Conservation (phyloP, 1,140 invertebrate species). For the Trichonephila inaurata region DNA sequence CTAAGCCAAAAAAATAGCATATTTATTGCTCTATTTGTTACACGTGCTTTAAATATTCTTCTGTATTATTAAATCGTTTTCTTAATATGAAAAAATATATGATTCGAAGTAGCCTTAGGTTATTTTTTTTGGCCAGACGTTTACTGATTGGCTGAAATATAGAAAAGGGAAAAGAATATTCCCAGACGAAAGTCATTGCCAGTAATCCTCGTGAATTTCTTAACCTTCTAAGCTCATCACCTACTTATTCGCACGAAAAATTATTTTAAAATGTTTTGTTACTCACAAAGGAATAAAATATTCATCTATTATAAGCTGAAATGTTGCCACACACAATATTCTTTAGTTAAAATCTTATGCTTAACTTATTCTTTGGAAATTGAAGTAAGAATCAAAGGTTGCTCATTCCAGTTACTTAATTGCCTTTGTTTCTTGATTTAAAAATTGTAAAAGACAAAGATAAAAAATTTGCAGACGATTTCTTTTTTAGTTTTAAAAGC, state of each 20-base stretch:
- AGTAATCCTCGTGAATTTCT: neutral
- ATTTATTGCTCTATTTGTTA: neutral
- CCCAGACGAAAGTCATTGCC: neutral
- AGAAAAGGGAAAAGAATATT: constrained; percentile 12
- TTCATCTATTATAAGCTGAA: too few relatives aligned
- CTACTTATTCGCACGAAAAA: neutral
- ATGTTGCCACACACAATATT: too few relatives aligned
- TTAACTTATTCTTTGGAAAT: too few relatives aligned
- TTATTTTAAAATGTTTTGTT: neutral
- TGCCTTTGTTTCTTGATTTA: too few relatives aligned
- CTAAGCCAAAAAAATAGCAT: neutral
- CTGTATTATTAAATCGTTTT: neutral
- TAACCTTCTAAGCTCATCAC: neutral
- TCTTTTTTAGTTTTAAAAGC: too few relatives aligned
- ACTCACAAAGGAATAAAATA: too few relatives aligned
- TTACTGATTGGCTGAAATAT: neutral
- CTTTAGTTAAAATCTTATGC: too few relatives aligned
- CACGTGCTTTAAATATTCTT: neutral
- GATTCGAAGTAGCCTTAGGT: neutral
- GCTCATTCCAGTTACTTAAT: too few relatives aligned
- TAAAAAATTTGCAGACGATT: too few relatives aligned
- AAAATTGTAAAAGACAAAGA: too few relatives aligned
- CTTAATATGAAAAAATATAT: neutral
- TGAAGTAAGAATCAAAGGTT: too few relatives aligned
- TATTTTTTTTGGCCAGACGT: neutral